phyloP scores from a whole-genome alignment of 2,113 vertebrate species.

The Conger conger region DNA sequence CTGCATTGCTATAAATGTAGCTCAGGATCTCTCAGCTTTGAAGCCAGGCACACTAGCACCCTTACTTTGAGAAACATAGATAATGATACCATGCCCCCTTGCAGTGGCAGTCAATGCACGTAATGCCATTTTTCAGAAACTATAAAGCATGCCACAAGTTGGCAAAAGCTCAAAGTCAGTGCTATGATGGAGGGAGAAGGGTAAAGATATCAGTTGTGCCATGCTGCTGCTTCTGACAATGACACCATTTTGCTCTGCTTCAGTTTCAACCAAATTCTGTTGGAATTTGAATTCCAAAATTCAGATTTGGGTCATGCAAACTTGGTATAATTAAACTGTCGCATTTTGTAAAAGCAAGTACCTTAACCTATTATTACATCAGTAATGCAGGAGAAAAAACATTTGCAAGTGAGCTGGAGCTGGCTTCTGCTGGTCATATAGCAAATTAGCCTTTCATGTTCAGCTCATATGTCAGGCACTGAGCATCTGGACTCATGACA shows the following conservation, averaged over 20 bases:
- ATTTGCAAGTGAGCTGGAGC: too few relatives aligned
- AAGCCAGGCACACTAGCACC: background rate
- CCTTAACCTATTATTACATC: too few relatives aligned
- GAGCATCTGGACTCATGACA: too few relatives aligned
- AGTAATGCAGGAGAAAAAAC: too few relatives aligned
- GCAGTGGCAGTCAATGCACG: background rate
- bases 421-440: too few relatives aligned
- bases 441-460: too few relatives aligned
- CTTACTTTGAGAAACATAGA: conserved; percentile 1
- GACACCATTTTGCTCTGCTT: background rate
- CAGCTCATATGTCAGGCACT: too few relatives aligned
- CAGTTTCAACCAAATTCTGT: background rate
- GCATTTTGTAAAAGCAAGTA: too few relatives aligned
- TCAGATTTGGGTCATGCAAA: background rate
- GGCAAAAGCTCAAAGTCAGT: background rate
- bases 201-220: background rate
- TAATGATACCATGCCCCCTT: conserved; percentile 6
- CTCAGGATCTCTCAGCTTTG: conserved; percentile 18
- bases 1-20: conserved; percentile 16
- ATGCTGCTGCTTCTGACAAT: background rate
- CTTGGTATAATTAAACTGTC: background rate
- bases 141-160: background rate
- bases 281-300: too few relatives aligned
- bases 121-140: background rate
- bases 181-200: background rate